These are phyloP conservation scores for Sebastiscus albofasciatus DNA, from an alignment of 2,797 vertebrate genomes.

Conservation along the genomic window DNA sequence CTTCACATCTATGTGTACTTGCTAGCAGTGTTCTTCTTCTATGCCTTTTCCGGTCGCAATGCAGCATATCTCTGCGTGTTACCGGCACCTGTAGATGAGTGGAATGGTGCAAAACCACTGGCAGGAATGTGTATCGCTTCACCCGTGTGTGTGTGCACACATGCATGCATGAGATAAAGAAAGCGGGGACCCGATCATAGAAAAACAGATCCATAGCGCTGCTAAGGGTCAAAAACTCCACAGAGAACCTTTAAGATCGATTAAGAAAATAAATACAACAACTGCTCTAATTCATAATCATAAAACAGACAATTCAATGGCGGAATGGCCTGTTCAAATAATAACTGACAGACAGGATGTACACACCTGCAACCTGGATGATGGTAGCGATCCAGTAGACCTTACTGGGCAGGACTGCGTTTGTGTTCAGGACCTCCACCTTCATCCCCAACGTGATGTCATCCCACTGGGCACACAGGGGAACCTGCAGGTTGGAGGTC, in stretches of 20 bases:
- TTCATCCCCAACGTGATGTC: constrained; percentile 91
- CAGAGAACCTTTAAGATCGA: not conserved
- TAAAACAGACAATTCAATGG: not conserved
- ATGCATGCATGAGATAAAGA: not conserved
- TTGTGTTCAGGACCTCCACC: constrained; percentile 93
- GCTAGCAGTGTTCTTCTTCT: too few relatives aligned
- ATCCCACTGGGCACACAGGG: constrained; percentile 92
- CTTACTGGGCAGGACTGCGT: constrained; percentile 91
- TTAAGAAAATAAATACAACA: not conserved
- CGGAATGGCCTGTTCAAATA: not conserved
- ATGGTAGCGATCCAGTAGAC: constrained; percentile 97
- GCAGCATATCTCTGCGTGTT: too few relatives aligned
- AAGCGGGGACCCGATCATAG: not conserved
- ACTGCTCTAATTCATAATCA: not conserved
- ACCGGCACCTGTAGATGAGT: not conserved
- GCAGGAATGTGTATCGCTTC: not conserved
- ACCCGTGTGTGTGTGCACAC: too few relatives aligned
- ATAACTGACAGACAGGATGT: not conserved
- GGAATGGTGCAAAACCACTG: not conserved
- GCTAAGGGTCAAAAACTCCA: too few relatives aligned
- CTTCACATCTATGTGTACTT: too few relatives aligned
- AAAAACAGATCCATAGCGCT: not conserved
- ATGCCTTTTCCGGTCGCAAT: too few relatives aligned
- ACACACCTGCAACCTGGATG: constrained; percentile 89
- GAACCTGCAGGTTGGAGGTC: constrained; percentile 81